Evolutionary conservation across 2,113 vertebrate species (phyloP).

Genomic region (Ptychochromis oligacanthus): DNA sequence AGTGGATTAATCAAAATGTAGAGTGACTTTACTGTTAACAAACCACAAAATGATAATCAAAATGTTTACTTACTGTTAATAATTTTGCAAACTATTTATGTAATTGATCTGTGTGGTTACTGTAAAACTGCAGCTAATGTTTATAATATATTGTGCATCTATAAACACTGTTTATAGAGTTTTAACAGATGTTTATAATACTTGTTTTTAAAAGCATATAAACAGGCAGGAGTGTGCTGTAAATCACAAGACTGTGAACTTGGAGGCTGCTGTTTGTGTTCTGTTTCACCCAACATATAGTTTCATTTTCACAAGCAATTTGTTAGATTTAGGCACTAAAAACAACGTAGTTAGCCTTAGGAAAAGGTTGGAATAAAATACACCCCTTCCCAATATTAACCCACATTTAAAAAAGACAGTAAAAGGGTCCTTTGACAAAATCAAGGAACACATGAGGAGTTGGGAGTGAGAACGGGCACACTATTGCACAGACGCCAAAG

Average conservation of each 20-base stretch:
- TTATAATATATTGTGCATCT: neutral
- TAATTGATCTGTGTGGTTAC: neutral
- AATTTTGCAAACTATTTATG: constrained; percentile 8
- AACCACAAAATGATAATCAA: neutral
- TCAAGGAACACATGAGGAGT: neutral
- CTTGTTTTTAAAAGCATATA: neutral
- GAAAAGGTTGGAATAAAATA: neutral
- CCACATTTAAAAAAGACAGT: neutral
- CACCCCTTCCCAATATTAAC: neutral
- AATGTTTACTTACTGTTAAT: neutral
- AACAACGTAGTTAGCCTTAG: neutral
- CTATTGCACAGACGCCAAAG: neutral
- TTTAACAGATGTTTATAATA: neutral
- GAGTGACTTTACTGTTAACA: neutral
- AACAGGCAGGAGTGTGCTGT: neutral
- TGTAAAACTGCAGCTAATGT: neutral
- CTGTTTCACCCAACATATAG: neutral
- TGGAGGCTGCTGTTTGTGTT: neutral
- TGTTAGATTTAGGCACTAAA: neutral
- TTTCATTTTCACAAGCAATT: neutral
- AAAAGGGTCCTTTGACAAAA: neutral
- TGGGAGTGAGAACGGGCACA: neutral
- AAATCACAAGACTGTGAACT: neutral
- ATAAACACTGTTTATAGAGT: neutral
- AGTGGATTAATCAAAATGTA: neutral